phyloP scores from a whole-genome alignment of 2,888 invertebrate species.

The Acronicta leporina region DNA sequence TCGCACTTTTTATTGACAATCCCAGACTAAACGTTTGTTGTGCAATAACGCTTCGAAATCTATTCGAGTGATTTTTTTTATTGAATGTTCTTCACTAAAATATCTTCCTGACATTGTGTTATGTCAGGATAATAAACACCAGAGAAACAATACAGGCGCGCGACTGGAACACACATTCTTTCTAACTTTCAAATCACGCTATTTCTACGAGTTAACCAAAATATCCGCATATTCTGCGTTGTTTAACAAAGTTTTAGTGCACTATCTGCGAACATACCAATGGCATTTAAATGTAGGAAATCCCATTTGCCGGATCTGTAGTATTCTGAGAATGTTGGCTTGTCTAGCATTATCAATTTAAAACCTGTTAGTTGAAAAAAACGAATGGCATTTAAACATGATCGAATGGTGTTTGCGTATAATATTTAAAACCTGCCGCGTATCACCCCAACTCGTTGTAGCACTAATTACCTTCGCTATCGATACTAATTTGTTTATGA shows the following conservation, averaged over 20 bases:
- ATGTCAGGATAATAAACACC: background rate
- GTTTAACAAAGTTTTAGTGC: slow-evolving; percentile 25
- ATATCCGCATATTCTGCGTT: slow-evolving; percentile 43
- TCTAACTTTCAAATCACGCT: slow-evolving; percentile 26
- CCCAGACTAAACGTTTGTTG: slow-evolving; percentile 24
- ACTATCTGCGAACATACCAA: slow-evolving; percentile 16
- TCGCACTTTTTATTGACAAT: slow-evolving; percentile 35
- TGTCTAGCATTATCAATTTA: slow-evolving; percentile 13
- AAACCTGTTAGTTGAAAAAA: slow-evolving; percentile 34
- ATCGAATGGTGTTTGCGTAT: slow-evolving; percentile 21
- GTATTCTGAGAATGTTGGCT: slow-evolving; percentile 4
- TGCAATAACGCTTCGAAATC: slow-evolving; percentile 10
- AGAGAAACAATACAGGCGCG: slow-evolving; percentile 14
- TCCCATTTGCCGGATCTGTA: slow-evolving; percentile 12
- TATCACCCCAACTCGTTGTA: slow-evolving; percentile 20
- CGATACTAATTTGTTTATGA: slow-evolving; percentile 62
- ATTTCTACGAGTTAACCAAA: slow-evolving; percentile 32
- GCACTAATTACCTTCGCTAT: slow-evolving; percentile 56
- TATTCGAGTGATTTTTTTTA: slow-evolving; percentile 1
- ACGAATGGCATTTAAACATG: slow-evolving; percentile 22
- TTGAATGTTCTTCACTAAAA: background rate
- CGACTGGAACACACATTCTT: slow-evolving; percentile 32
- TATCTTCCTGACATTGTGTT: slow-evolving; percentile 1
- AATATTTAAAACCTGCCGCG: slow-evolving; percentile 12
- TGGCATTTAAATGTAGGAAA: slow-evolving; percentile 27